phyloP scores from a whole-genome alignment of 2,888 invertebrate genomes.

The Drosophila infuscata region DNA sequence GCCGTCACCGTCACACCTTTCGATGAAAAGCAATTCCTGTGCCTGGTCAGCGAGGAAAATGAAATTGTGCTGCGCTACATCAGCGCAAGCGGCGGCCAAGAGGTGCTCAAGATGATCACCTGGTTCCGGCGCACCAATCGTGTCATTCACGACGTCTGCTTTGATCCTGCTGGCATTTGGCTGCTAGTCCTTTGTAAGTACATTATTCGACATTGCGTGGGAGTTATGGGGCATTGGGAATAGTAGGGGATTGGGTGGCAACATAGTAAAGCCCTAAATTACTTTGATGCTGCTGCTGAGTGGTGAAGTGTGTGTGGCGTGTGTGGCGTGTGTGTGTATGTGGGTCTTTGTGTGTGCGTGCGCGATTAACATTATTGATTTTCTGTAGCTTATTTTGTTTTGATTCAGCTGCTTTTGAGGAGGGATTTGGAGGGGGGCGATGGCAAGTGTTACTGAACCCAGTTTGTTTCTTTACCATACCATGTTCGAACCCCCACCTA shows the following conservation, averaged over 20 bases:
- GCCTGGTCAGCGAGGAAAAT: slow-evolving; percentile 84
- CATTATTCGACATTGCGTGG: slow-evolving; percentile 11
- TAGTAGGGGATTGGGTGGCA: background rate
- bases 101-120: slow-evolving; percentile 83
- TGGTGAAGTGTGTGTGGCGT: slow-evolving; percentile 7
- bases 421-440: background rate
- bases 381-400: slow-evolving; percentile 69
- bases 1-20: slow-evolving; percentile 83
- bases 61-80: slow-evolving; percentile 84
- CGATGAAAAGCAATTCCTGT: slow-evolving; percentile 83
- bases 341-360: slow-evolving; percentile 31
- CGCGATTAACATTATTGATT: slow-evolving; percentile 70
- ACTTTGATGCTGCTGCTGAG: slow-evolving; percentile 44
- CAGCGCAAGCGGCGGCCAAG: slow-evolving; percentile 76
- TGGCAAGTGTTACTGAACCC: slow-evolving; percentile 51
- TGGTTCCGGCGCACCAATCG: slow-evolving; percentile 84
- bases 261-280: slow-evolving; percentile 59
- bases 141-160: slow-evolving; percentile 90
- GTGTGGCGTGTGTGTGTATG: slow-evolving; percentile 1
- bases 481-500: background rate
- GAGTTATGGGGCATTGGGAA: background rate
- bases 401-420: slow-evolving; percentile 39
- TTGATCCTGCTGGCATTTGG: slow-evolving; percentile 91
- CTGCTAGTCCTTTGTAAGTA: slow-evolving; percentile 85
- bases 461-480: slow-evolving; percentile 3